A percentile compares a stretch with the other conserved stretches of the same genome.
Evolutionary conservation across 1,140 invertebrate genomes (phyloP).

Genomic region (Papilio aristodemus): DNA sequence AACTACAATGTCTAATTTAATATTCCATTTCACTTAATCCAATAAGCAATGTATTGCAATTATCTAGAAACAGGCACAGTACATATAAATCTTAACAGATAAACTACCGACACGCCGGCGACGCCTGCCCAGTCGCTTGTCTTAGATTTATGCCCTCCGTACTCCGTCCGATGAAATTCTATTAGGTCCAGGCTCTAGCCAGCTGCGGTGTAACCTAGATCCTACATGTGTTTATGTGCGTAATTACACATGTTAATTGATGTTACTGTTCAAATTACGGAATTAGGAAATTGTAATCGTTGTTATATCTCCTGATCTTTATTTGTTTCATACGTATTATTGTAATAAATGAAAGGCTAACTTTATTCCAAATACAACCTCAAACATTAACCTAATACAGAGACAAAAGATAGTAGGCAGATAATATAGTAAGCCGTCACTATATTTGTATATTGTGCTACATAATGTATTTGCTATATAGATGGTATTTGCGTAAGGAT

Average conservation of each 20-base stretch:
- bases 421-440: too few species aligned
- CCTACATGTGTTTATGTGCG: conserved; percentile 16
- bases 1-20: neutral
- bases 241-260: conserved; percentile 19
- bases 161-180: conserved; percentile 10
- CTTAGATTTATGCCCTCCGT: conserved; percentile 7
- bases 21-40: conserved; percentile 11
- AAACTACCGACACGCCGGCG: conserved; percentile 3
- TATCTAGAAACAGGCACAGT: conserved; percentile 6
- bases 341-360: too few species aligned
- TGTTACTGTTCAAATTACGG: neutral
- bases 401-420: too few species aligned
- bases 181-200: conserved; percentile 4
- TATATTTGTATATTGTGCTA: too few species aligned
- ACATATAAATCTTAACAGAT: conserved; percentile 6
- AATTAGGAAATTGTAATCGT: too few species aligned
- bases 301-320: too few species aligned
- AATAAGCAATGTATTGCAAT: conserved; percentile 1
- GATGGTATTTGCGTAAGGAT: too few species aligned
- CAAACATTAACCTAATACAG: too few species aligned
- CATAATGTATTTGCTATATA: too few species aligned
- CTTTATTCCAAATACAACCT: too few species aligned
- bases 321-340: too few species aligned
- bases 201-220: conserved; percentile 10
- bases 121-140: conserved; percentile 5